Conservation (phyloP, 2,888 invertebrate genomes). For the Salpingus planirostris region DNA sequence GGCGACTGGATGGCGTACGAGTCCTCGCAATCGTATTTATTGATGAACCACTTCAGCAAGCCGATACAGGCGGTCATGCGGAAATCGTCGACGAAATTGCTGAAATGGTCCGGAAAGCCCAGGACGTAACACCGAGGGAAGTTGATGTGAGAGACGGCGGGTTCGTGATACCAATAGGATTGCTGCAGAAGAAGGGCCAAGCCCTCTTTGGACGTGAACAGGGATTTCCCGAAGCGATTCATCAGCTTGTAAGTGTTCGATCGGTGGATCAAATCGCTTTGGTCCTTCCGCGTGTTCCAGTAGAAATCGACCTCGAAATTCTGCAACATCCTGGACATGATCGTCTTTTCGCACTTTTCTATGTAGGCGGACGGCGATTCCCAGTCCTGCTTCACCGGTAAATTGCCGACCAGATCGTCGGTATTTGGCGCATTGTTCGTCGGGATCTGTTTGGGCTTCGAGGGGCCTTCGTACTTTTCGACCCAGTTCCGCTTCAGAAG, state of each 20-base stretch:
- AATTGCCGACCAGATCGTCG: constrained; percentile 37
- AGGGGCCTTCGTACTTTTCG: constrained; percentile 50
- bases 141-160: constrained; percentile 67
- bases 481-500: constrained; percentile 65
- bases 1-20: constrained; percentile 48
- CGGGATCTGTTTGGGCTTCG: constrained; percentile 11
- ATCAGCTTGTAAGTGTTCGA: constrained; percentile 59
- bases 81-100: constrained; percentile 81
- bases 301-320: constrained; percentile 77
- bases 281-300: constrained; percentile 83
- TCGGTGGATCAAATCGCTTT: constrained; percentile 59
- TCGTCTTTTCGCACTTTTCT: constrained; percentile 56
- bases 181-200: constrained; percentile 68
- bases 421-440: constrained; percentile 10
- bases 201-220: constrained; percentile 90
- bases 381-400: constrained; percentile 38
- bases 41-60: constrained; percentile 68
- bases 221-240: constrained; percentile 75
- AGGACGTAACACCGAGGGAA: constrained; percentile 80
- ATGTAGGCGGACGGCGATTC: constrained; percentile 42
- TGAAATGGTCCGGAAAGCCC: constrained; percentile 70
- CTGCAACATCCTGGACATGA: constrained; percentile 65
- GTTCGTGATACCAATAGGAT: constrained; percentile 79
- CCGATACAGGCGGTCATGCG: constrained; percentile 82
- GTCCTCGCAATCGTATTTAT: constrained; percentile 40